Base-by-base conservation (phyloP, 1,140 invertebrate genomes). In the Bombyx mandarina region DNA sequence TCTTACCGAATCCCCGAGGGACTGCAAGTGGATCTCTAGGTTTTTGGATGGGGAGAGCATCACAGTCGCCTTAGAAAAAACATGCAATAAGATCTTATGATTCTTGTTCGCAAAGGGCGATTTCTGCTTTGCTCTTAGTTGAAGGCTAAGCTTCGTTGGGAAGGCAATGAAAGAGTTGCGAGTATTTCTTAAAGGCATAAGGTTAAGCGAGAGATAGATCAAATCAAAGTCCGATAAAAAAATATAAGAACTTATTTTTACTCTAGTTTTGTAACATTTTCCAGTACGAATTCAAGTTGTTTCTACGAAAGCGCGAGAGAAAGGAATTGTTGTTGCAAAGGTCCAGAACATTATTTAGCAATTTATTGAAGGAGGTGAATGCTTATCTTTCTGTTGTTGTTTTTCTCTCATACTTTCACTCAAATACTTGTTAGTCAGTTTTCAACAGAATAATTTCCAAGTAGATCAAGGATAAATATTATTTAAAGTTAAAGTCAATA, bases 251-350 rank as follows among this genome's bases (percentile, higher is more conserved):
- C 3, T 47, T 47, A 3, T 47, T 10, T 47, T 47, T 10, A 47
- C 26, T 50, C 12, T 6, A 49, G 12, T 10, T 5, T 8, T 50
- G 12, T 50, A 8, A 8, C 26, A 51, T 59, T 8, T 74, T 71
- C 51, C 68, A 86, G 82, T 82, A 80, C 54, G 81, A 82, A 52
- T 84, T 86, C 54, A 86, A 80, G 61, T 45, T 84, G 42, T 86
- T 86, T 68, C 56, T 86, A n/a, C 69, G 79, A 45, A 86, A 84
- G 69, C 75, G 83, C 35, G 78, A 86, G 44, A 66, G 82, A 54
- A 67, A 70, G 9, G 82, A 86, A 52, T 61, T 86, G 7, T 58
- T 86, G 50, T 58, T 86, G 6, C 82, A 86, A 62, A 73, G 67
- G 56, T 82, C 82, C 18, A 67, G 82, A 56, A 82, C 63, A 26